A percentile compares a stretch with the other conserved stretches of the same genome.
These are phyloP conservation scores for Odontothrips loti DNA, from an alignment of 2,888 invertebrate genomes.

Conservation along the genomic window DNA sequence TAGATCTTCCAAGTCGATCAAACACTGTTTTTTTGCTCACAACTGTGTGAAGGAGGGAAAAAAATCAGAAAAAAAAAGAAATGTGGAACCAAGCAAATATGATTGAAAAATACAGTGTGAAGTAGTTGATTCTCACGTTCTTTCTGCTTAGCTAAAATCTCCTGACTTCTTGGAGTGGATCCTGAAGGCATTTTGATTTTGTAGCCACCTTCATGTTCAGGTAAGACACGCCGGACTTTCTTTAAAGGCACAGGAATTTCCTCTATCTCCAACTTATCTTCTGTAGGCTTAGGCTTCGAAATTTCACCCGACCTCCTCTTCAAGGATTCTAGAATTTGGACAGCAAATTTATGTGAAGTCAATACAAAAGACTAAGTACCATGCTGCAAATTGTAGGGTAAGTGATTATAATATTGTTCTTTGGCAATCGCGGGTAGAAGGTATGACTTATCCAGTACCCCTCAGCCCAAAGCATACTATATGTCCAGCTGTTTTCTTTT, in stretches of 20 bases:
- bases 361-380: no score
- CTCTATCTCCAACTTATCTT: not conserved
- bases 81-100: not conserved
- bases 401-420: not conserved
- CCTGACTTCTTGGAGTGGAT: constrained; percentile 51
- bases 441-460: not conserved
- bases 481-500: not conserved
- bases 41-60: not conserved
- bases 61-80: not conserved
- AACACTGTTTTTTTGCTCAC: constrained; percentile 30
- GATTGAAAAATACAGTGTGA: not conserved
- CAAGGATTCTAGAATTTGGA: not conserved
- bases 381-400: not conserved
- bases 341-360: no score
- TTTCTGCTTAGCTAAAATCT: constrained; percentile 44
- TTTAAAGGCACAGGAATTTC: constrained; percentile 32
- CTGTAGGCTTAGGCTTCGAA: not conserved
- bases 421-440: constrained; percentile 10
- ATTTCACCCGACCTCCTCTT: not conserved
- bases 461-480: not conserved
- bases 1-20: constrained; percentile 26
- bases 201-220: constrained; percentile 56
- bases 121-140: not conserved
- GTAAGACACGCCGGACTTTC: constrained; percentile 46
- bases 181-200: constrained; percentile 54